These are phyloP conservation scores for Cebus imitator DNA, from an alignment of 2,113 vertebrate genomes.

Conservation along the genomic window DNA sequence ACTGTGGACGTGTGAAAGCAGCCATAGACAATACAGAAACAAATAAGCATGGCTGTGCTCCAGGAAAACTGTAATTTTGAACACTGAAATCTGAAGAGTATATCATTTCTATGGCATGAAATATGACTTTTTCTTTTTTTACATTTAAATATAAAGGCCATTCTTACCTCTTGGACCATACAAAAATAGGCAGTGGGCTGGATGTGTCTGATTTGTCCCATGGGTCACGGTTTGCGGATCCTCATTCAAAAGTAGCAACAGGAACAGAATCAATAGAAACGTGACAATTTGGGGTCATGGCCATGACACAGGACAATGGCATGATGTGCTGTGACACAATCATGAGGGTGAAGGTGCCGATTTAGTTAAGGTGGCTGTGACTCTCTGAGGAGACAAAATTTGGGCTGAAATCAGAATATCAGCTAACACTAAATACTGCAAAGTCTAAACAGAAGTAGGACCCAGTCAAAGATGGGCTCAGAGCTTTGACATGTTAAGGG, in stretches of 20 bases:
- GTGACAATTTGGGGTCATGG: not conserved
- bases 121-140: not conserved
- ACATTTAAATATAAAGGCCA: not conserved
- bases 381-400: not conserved
- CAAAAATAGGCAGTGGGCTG: not conserved
- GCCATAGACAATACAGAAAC: not conserved
- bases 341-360: not conserved
- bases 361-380: not conserved
- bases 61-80: not conserved
- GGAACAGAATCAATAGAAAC: not conserved
- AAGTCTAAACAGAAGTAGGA: not conserved
- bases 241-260: not conserved
- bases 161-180: not conserved
- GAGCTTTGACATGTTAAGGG: not conserved
- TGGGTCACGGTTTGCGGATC: not conserved
- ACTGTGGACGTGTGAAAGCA: fast-evolving
- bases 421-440: not conserved
- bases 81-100: not conserved
- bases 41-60: fast-evolving
- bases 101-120: not conserved
- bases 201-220: not conserved
- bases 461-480: not conserved
- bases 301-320: not conserved
- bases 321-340: fast-evolving
- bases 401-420: not conserved